Evolutionary conservation across 2,888 invertebrate species (phyloP).

Genomic region (Sinentomon sp.): DNA sequence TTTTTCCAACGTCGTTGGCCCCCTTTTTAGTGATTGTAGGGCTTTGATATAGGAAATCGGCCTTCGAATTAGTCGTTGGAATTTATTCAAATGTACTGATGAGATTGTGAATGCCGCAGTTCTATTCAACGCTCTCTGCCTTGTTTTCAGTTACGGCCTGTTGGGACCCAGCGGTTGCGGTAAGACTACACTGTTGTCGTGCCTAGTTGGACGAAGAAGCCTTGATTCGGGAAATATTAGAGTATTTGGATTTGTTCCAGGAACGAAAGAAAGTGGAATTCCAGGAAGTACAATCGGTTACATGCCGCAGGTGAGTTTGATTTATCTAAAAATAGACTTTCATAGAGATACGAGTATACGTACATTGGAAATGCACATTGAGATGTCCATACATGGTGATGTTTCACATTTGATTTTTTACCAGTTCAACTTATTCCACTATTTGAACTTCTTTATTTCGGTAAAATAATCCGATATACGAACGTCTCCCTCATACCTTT

Average conservation of each 20-base stretch:
- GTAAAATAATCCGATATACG: no score
- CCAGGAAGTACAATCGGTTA: conserved; percentile 88
- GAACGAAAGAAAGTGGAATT: conserved; percentile 58
- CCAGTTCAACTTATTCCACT: no score
- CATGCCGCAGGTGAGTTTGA: conserved; percentile 52
- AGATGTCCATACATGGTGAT: no score
- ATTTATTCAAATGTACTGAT: no score
- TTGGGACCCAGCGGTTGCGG: conserved; percentile 87
- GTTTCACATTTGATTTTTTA: no score
- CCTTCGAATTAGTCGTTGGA: no score
- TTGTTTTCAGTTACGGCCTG: conserved; percentile 49
- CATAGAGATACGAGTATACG: neutral
- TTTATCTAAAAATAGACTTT: neutral
- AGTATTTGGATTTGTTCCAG: conserved; percentile 70
- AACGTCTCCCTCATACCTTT: no score
- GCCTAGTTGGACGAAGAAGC: conserved; percentile 63
- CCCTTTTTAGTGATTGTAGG: no score
- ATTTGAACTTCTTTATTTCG: no score
- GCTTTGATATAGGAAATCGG: no score
- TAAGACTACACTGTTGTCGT: conserved; percentile 61
- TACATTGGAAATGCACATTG: neutral
- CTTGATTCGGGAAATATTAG: conserved; percentile 64
- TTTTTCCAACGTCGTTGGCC: no score
- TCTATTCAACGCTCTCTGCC: neutral
- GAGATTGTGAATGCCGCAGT: no score